Evolutionary conservation across 1,140 invertebrate genomes (phyloP).

Genomic region (Bombus huntii): DNA sequence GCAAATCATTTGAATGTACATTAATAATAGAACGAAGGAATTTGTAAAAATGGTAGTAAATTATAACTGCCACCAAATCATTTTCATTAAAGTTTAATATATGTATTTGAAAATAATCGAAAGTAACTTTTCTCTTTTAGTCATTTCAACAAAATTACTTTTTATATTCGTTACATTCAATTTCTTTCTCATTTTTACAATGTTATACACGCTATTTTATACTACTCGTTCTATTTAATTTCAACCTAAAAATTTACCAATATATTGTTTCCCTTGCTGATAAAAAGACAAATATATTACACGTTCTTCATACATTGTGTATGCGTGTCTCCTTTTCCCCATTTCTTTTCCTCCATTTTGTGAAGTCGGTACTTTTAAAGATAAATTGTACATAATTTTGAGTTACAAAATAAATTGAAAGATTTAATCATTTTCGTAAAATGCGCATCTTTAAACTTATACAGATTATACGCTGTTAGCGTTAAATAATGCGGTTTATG

Average conservation of each 20-base stretch:
- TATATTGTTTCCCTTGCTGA: not conserved
- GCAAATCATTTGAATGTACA: slow-evolving; percentile 27
- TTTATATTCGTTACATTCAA: not conserved
- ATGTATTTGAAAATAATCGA: slow-evolving; percentile 22
- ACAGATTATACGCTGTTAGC: slow-evolving; percentile 1
- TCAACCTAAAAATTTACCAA: not conserved
- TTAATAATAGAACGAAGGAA: slow-evolving; percentile 15
- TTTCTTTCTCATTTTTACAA: slow-evolving; percentile 1
- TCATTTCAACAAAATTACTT: slow-evolving; percentile 9
- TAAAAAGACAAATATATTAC: slow-evolving; percentile 4
- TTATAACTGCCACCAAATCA: not conserved
- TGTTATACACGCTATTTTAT: not conserved
- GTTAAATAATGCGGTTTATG: not conserved
- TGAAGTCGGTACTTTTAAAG: not conserved
- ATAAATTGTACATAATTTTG: slow-evolving; percentile 6
- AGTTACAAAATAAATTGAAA: slow-evolving; percentile 19
- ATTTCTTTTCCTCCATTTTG: not conserved
- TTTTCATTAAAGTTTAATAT: slow-evolving; percentile 15
- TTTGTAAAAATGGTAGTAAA: not conserved
- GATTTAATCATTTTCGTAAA: not conserved
- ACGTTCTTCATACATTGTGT: not conserved
- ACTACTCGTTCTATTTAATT: not conserved
- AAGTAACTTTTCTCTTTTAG: slow-evolving; percentile 10
- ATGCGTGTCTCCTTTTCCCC: not conserved
- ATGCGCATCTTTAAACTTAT: slow-evolving; percentile 9